Evolutionary conservation across 2,888 invertebrate species (phyloP).

Genomic region (Epinotia bilunana): DNA sequence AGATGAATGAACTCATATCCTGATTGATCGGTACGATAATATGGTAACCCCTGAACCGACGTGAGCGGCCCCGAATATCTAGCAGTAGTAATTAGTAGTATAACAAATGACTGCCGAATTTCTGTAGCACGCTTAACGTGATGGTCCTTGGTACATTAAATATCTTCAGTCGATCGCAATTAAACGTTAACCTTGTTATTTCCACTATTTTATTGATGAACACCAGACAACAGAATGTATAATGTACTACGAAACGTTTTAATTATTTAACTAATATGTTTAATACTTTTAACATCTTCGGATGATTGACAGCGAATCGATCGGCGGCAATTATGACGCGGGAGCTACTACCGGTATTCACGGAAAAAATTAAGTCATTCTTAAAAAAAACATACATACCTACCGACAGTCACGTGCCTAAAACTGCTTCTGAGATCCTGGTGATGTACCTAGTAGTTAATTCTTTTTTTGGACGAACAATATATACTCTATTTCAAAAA

Average conservation of each 20-base stretch:
- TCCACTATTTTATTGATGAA: constrained; percentile 58
- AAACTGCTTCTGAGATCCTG: constrained; percentile 28
- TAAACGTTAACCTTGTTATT: constrained; percentile 63
- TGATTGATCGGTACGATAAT: constrained; percentile 45
- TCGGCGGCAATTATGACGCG: constrained; percentile 34
- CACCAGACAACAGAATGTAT: constrained; percentile 49
- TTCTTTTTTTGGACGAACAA: not conserved
- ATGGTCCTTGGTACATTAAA: constrained; percentile 58
- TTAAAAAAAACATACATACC: constrained; percentile 5
- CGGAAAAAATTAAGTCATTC: constrained; percentile 3
- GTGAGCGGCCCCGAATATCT: constrained; percentile 48
- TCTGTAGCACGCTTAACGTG: constrained; percentile 66
- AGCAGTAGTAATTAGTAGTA: constrained; percentile 52
- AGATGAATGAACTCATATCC: constrained; percentile 42
- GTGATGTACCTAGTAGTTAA: not conserved
- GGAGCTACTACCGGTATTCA: constrained; percentile 35
- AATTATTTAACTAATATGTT: constrained; percentile 49
- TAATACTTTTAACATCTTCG: constrained; percentile 15
- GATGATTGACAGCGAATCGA: constrained; percentile 40
- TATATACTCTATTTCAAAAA: not conserved
- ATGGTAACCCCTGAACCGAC: constrained; percentile 46
- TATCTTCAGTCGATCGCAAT: constrained; percentile 54
- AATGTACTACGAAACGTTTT: constrained; percentile 49
- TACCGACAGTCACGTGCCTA: not conserved
- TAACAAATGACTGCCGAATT: constrained; percentile 62